Base-by-base conservation (phyloP, 2,888 invertebrate species). In the Cistogaster globosa region DNA sequence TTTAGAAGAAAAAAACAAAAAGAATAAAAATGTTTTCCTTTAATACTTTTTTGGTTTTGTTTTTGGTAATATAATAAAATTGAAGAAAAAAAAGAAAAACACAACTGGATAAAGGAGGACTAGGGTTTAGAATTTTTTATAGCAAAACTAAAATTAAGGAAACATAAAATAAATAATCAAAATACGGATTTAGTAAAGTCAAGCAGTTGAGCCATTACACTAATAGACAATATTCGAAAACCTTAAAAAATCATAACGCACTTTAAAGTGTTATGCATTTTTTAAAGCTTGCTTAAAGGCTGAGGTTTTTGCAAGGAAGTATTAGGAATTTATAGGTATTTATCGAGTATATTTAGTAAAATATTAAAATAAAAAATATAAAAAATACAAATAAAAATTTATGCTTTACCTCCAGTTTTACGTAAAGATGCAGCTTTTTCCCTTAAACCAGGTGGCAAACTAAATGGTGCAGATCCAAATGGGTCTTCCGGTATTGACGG, bases 391-490 rank as follows among this genome's bases (percentile, higher is more conserved):
- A 71, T 22, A 74, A 55, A 74, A 69, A 89, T 92, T 93, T 90
- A 92, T 91, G 92, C 91, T 92, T 92, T 92, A 92, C 93, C 93
- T 93, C 92, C 92, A 89, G 92, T 92, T 92, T 92, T 92, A 87
- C 92, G 92, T 87, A 92, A 87, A 81, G 92, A 89, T 79, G 90
- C 89, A 22, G 93, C 92, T 88, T 92, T 93, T 88, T 93, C 93
- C 82, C 93, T 93, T 87, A 93, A 90, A 84, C 93, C 93, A 76
- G 93, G 92, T 62, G 96, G 95, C 92, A 95, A 94, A 93, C 94
- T 96, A 91, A 97, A 97, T 22, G 97, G 97, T 79, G 97, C 97
- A 88, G 96, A 95, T 88, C 96, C 95, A 92, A 97, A 97, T 18
- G 97, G 97, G 93, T 96, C 96, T 90, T 95, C 95, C 6, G 94